Evolutionary conservation across 1,140 invertebrate species (phyloP), one percentile per base, ranked within the genome.

Genomic region (Drosophila burlai): DNA sequence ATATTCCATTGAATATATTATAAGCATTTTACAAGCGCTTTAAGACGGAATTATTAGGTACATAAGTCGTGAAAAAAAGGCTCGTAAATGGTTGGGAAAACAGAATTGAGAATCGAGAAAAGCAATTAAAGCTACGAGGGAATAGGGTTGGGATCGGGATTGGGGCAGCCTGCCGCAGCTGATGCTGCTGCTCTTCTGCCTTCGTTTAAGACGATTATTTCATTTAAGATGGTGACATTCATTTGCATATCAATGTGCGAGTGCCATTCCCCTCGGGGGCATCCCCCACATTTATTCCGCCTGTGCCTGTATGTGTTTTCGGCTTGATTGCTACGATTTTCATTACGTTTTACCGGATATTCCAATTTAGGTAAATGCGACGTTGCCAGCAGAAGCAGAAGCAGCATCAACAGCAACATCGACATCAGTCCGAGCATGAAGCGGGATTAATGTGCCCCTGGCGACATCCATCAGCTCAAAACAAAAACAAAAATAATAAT

Each of bases 311-410:
- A 46, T 78, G 40, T 82, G 57, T 83, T 80, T 81, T 74, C 58
- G 79, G 81, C 83, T 90, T 90, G 86, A 90, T 90, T 90, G 85
- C 85, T 90, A 90, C 85, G 85, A 90, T 90, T 90, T 90, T 90
- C 85, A 90, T 90, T 90, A 90, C 87, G 81, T 81, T 82, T 92
- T 92, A 91, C 91, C 91, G 91, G 91, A 92, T 86, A 92, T 92
- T 92, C 91, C 91, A 92, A 92, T 92, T 92, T 92, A 92, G 91
- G 91, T 91, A 92, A 92, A 92, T 92, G 84, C 91, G 91, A 68
- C 77, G 91, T 89, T 85, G 83, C 91, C 83, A 76, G 81, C 78
- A 66, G 52, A 65, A 65, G 64, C 58, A 57, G 49, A 52, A n/a
- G 31, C 47, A 46, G 21, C 24, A 50, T 16, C 69, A 46, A 15